These are phyloP conservation scores for Synanthedon andrenaeformis DNA, from an alignment of 2,888 invertebrate genomes.

Conservation along the genomic window DNA sequence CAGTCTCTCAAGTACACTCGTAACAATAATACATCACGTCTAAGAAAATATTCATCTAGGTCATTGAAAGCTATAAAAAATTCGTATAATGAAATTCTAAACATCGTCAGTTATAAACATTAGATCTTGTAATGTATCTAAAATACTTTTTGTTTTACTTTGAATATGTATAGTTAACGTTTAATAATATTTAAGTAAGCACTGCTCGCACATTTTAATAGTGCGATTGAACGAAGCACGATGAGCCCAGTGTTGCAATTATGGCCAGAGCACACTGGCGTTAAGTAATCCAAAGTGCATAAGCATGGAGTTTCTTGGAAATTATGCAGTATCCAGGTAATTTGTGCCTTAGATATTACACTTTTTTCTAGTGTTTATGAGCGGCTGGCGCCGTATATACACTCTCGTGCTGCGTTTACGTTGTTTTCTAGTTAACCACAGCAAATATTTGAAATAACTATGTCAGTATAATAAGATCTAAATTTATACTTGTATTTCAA, in stretches of 20 bases:
- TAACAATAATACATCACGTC: too few species aligned
- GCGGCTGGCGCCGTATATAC: neutral
- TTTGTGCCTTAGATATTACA: neutral
- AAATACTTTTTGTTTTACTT: too few species aligned
- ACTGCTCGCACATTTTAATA: neutral
- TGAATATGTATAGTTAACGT: too few species aligned
- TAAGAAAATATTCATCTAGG: too few species aligned
- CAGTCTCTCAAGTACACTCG: too few species aligned
- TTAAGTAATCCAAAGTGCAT: slow-evolving; percentile 23
- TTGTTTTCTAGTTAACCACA: neutral
- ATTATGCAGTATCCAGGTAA: slow-evolving; percentile 7
- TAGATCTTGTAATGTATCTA: too few species aligned
- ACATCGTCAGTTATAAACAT: too few species aligned
- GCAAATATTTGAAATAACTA: neutral
- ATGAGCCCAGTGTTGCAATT: slow-evolving; percentile 24
- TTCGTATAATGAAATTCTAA: too few species aligned
- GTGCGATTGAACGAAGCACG: slow-evolving; percentile 17
- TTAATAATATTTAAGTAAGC: too few species aligned
- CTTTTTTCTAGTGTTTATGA: neutral
- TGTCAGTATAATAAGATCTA: neutral
- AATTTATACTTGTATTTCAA: too few species aligned
- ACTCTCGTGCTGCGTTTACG: neutral
- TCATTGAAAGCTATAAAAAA: too few species aligned
- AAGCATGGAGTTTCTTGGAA: slow-evolving; percentile 14
- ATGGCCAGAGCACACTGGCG: slow-evolving; percentile 18